Evolutionary conservation across 2,888 invertebrate species (phyloP).

Genomic region (Pristionchus fissidentatus): DNA sequence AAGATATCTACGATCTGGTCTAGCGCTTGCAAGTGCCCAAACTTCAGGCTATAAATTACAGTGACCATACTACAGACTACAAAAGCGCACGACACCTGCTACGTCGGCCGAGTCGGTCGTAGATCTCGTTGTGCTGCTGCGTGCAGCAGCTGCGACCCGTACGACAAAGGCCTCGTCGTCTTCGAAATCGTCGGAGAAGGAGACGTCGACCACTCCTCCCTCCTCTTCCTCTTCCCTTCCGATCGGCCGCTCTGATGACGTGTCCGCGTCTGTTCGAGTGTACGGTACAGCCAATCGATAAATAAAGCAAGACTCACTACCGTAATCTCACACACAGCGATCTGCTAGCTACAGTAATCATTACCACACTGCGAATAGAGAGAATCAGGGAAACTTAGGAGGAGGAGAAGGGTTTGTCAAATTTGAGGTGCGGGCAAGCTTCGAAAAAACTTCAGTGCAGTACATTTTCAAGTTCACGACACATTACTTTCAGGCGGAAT

Average conservation of each 20-base stretch:
- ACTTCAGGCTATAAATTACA: no score
- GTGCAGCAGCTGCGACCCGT: slow-evolving; percentile 28
- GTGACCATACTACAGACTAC: slow-evolving; percentile 6
- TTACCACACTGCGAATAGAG: neutral
- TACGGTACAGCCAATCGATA: neutral
- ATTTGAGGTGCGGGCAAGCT: neutral
- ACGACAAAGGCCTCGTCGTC: slow-evolving; percentile 32
- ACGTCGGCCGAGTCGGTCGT: slow-evolving; percentile 34
- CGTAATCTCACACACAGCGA: neutral
- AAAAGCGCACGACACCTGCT: slow-evolving; percentile 3
- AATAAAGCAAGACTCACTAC: neutral
- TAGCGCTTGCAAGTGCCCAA: no score
- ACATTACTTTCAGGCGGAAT: neutral
- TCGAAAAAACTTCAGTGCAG: neutral
- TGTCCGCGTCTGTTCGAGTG: slow-evolving; percentile 28
- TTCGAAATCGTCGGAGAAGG: neutral
- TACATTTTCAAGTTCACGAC: neutral
- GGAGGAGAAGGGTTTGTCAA: neutral
- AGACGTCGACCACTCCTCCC: neutral
- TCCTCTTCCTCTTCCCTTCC: neutral
- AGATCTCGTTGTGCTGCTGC: neutral
- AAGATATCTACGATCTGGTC: no score
- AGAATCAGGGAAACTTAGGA: neutral
- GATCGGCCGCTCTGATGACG: slow-evolving; percentile 19
- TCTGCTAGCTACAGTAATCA: neutral